phyloP scores from a whole-genome alignment of 2,113 vertebrate genomes.

The Otocyon megalotis region DNA sequence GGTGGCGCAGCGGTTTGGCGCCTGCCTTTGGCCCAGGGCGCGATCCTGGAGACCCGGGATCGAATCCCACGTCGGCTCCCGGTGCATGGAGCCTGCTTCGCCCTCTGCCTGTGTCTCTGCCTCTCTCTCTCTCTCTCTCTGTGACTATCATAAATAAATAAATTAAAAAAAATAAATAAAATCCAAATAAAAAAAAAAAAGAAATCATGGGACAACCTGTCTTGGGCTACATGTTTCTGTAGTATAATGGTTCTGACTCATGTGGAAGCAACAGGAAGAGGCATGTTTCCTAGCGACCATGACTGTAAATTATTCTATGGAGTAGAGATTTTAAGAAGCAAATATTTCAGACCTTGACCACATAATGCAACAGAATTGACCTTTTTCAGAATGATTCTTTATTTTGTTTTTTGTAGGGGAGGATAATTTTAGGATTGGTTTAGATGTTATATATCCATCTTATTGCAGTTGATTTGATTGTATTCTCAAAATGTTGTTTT shows the following conservation, averaged over 20 bases:
- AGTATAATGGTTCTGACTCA: background rate
- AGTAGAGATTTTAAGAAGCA: slow-evolving; percentile 44
- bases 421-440: slow-evolving; percentile 51
- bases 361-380: slow-evolving; percentile 23
- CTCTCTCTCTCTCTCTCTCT: too few species aligned
- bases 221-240: background rate
- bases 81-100: too few species aligned
- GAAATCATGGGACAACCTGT: background rate
- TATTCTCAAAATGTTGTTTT: slow-evolving; percentile 51
- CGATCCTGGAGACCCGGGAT: too few species aligned
- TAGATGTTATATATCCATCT: slow-evolving; percentile 42
- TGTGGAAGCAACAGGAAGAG: background rate
- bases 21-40: too few species aligned
- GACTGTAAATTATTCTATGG: background rate
- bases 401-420: background rate
- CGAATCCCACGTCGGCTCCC: too few species aligned
- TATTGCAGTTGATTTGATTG: slow-evolving; percentile 69
- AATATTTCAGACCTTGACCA: slow-evolving; percentile 47
- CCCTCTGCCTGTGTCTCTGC: too few species aligned
- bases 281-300: background rate
- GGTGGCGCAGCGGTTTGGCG: too few species aligned
- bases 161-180: too few species aligned
- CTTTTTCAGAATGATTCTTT: slow-evolving; percentile 59
- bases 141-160: too few species aligned
- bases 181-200: too few species aligned